These are phyloP conservation scores for Spongia lamella DNA, from an alignment of 37 sponge, comb jelly and placozoan species.

Conservation along the genomic window DNA sequence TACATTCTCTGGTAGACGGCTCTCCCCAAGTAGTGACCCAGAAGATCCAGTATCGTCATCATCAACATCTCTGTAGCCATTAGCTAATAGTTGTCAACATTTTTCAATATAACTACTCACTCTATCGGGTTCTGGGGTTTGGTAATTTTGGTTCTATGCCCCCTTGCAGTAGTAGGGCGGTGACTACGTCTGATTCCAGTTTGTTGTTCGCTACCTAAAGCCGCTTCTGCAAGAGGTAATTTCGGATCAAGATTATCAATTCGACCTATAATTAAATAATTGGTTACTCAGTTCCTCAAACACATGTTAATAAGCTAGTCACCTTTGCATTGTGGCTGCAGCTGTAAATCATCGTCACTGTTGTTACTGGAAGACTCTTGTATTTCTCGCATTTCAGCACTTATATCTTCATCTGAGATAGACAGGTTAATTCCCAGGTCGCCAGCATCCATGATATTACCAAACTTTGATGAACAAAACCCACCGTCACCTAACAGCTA, in stretches of 20 bases:
- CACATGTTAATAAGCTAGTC: too few species aligned
- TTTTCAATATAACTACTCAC: neutral
- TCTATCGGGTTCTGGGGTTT: conserved; percentile 14
- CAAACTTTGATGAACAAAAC: neutral
- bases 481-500: neutral
- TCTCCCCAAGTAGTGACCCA: neutral
- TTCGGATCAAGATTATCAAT: too few species aligned
- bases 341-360: too few species aligned
- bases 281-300: too few species aligned
- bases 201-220: too few species aligned
- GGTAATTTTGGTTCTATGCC: neutral
- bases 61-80: too few species aligned
- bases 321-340: too few species aligned
- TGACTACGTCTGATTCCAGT: too few species aligned
- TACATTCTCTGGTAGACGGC: neutral
- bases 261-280: too few species aligned
- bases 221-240: too few species aligned
- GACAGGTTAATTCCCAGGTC: neutral
- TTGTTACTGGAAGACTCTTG: too few species aligned
- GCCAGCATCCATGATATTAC: neutral
- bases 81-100: too few species aligned
- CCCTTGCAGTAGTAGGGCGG: neutral
- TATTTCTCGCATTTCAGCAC: neutral
- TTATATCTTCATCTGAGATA: neutral
- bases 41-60: neutral